Evolutionary conservation across 2,888 invertebrate genomes (phyloP), one percentile per base, ranked within the genome.

Genomic region (Habroteleia sp.): DNA sequence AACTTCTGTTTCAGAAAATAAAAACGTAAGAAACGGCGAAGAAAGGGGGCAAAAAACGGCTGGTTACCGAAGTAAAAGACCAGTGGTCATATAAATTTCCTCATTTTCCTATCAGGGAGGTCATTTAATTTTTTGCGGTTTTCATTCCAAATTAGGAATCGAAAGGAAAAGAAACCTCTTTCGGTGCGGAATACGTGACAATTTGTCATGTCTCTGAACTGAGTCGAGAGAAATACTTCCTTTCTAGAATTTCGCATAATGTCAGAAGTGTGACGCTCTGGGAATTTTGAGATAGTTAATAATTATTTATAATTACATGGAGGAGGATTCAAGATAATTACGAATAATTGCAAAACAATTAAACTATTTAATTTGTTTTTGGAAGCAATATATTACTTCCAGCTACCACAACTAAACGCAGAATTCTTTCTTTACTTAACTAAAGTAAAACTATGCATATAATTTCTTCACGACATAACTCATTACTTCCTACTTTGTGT

Each of bases 71-170:
- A n/a, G n/a, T n/a, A n/a, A n/a, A n/a, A n/a, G n/a, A n/a, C n/a
- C n/a, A n/a, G n/a, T n/a, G 20, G 20, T 20, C 14, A 35, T 35
- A 58, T 44, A 58, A 44, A 58, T 58, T 44, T 35, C 4, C 44
- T 23, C 35, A 37, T 60, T 29, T 46, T 63, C 39, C 50, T 50
- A 23, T 50, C 63, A 17, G 23, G 31, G 31, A 62, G 23, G 37
- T 60, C 46, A 27, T 46, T 46, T 8, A 27, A 27, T 42, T 56
- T 48, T 33, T 48, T 48, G 3, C 17, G 5, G n/a, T n/a, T n/a
- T n/a, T n/a, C n/a, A n/a, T n/a, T n/a, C n/a, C 69, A 52, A 69
- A 69, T 69, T 60, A 69, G 69, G 69, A 50, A 52, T 60, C 35
- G 44, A 60, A 52, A 52, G 37, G 68, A 52, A 60, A 60, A 48